A percentile compares a stretch with the other conserved stretches of the same genome.
Evolutionary conservation across 2,888 invertebrate species (phyloP).

Genomic region (Hirtodrosophila cameraria): DNA sequence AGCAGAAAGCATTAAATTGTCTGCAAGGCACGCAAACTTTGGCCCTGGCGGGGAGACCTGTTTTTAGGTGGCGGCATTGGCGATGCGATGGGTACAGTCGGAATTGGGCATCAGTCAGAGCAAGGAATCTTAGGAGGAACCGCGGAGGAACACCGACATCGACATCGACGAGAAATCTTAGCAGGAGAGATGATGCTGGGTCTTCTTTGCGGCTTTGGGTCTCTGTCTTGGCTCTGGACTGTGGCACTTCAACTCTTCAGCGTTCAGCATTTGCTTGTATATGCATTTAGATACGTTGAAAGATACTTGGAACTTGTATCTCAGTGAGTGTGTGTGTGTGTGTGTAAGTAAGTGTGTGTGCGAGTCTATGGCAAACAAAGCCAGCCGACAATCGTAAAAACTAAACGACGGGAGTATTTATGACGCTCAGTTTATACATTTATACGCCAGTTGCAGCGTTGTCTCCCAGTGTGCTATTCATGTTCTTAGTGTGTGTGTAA

Average conservation of each 20-base stretch:
- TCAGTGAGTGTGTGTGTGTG: conserved; percentile 30
- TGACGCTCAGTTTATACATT: conserved; percentile 57
- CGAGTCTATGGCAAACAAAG: conserved; percentile 68
- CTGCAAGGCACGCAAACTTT: conserved; percentile 76
- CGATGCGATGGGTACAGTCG: conserved; percentile 62
- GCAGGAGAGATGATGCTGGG: conserved; percentile 69
- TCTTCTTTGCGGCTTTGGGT: conserved; percentile 40
- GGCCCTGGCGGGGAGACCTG: conserved; percentile 70
- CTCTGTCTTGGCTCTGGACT: conserved; percentile 35
- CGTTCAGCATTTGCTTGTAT: conserved; percentile 44
- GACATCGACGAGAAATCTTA: conserved; percentile 55
- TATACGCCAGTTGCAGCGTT: conserved; percentile 27
- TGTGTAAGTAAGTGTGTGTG: conserved; percentile 16
- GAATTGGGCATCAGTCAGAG: no score
- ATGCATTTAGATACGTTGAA: conserved; percentile 75
- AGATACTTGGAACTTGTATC: conserved; percentile 68
- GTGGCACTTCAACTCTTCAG: conserved; percentile 67
- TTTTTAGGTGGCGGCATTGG: conserved; percentile 55
- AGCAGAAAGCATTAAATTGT: conserved; percentile 58
- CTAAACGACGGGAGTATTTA: conserved; percentile 77
- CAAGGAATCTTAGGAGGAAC: no score
- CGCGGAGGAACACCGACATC: no score
- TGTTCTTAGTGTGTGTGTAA: conserved; percentile 14
- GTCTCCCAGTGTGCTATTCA: conserved; percentile 46
- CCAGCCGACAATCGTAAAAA: conserved; percentile 78